These are phyloP conservation scores for Bothrops jararaca DNA, from an alignment of 2,113 vertebrate genomes.

Conservation along the genomic window DNA sequence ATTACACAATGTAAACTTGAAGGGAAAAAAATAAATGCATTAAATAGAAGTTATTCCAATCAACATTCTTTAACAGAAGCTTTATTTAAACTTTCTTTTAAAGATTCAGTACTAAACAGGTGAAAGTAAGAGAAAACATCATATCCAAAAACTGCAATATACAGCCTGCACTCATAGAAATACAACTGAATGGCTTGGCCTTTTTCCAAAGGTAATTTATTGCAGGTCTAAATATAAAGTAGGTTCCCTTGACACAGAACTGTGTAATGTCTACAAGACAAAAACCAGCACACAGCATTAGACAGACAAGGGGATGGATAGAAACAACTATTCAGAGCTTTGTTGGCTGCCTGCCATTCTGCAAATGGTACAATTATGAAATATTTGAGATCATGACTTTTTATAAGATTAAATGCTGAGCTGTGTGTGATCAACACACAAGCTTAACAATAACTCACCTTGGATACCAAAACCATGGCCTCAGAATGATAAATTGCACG, in stretches of 20 bases:
- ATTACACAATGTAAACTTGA: neutral
- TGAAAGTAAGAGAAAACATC: conserved; percentile 50
- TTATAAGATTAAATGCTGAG: conserved; percentile 64
- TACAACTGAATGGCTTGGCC: conserved; percentile 50
- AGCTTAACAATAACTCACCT: conserved; percentile 48
- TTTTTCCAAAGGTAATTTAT: conserved; percentile 60
- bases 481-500: conserved; percentile 42
- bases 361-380: conserved; percentile 68
- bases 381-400: conserved; percentile 66
- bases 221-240: conserved; percentile 65
- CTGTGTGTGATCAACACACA: conserved; percentile 55
- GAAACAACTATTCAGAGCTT: conserved; percentile 68
- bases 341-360: conserved; percentile 61
- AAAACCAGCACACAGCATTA: conserved; percentile 60
- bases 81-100: conserved; percentile 30
- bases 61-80: neutral
- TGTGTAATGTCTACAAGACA: conserved; percentile 63
- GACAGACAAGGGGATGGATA: conserved; percentile 67
- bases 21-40: neutral
- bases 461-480: conserved; percentile 42
- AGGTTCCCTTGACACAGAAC: conserved; percentile 64
- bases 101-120: neutral
- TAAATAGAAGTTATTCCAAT: neutral
- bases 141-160: conserved; percentile 57
- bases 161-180: conserved; percentile 45